A percentile compares a stretch with the other conserved stretches of the same genome.
These are phyloP conservation scores for Physocephala rufipes DNA, from an alignment of 2,888 invertebrate genomes.

Conservation along the genomic window DNA sequence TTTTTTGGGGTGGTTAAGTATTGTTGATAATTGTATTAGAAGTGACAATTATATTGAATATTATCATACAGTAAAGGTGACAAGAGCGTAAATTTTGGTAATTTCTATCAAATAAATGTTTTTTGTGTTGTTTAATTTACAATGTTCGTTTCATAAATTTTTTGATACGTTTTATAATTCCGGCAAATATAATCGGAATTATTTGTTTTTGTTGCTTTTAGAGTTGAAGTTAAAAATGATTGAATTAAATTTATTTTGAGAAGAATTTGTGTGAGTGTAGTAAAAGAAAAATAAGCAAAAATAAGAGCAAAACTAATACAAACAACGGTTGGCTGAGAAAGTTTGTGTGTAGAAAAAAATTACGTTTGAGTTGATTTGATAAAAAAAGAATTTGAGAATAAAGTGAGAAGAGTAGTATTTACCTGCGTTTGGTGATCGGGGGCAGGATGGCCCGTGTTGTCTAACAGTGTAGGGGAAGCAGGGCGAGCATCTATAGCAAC, in stretches of 20 bases:
- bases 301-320: conserved; percentile 25
- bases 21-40: conserved; percentile 1
- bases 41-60: too few relatives aligned
- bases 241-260: neutral
- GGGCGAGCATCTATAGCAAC: conserved; percentile 94
- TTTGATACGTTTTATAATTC: too few relatives aligned
- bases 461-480: conserved; percentile 86
- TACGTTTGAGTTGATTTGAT: conserved; percentile 27
- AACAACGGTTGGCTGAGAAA: conserved; percentile 22
- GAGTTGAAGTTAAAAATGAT: conserved; percentile 2
- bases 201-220: neutral
- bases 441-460: conserved; percentile 83
- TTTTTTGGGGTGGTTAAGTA: conserved; percentile 51
- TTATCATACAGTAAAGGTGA: too few relatives aligned
- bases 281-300: conserved; percentile 36
- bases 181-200: too few relatives aligned
- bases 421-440: conserved; percentile 79
- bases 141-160: too few relatives aligned
- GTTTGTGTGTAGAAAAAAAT: conserved; percentile 1
- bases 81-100: too few relatives aligned
- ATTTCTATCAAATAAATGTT: too few relatives aligned
- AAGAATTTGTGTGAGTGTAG: conserved; percentile 10
- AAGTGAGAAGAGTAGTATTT: conserved; percentile 67
- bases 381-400: conserved; percentile 49
- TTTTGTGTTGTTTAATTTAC: too few relatives aligned